Evolutionary conservation across 2,888 invertebrate species (phyloP).

Genomic region (Oxyscelio sp.): DNA sequence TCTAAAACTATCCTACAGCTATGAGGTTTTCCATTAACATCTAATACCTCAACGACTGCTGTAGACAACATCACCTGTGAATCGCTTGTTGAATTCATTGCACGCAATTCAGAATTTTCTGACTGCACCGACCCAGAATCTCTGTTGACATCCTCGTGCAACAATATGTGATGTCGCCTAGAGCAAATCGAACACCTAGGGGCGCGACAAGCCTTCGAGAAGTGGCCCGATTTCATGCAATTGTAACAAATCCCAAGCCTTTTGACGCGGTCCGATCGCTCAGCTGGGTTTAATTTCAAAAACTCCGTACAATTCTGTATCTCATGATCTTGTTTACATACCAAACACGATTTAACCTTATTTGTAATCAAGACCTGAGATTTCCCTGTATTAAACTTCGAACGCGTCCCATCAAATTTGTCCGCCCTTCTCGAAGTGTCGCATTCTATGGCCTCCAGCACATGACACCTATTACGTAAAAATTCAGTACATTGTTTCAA

Average conservation of each 20-base stretch:
- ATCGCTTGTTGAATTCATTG: neutral
- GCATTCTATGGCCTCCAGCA: neutral
- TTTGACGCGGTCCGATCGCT: neutral
- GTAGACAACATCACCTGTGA: slow-evolving; percentile 13
- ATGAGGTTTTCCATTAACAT: neutral
- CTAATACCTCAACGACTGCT: slow-evolving; percentile 3
- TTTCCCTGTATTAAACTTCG: neutral
- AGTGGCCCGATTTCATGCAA: slow-evolving; percentile 9
- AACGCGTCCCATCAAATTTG: neutral
- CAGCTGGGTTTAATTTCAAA: slow-evolving; percentile 7
- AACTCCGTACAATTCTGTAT: slow-evolving; percentile 26
- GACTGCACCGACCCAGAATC: neutral
- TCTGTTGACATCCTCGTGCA: neutral
- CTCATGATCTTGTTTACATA: slow-evolving; percentile 2
- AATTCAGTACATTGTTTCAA: slow-evolving; percentile 12
- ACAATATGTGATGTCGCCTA: neutral
- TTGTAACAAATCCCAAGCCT: slow-evolving; percentile 6
- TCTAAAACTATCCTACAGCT: slow-evolving; percentile 3
- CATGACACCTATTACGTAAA: neutral
- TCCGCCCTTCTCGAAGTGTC: neutral
- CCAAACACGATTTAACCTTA: slow-evolving; percentile 1
- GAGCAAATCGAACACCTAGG: slow-evolving; percentile 10
- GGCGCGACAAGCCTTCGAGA: neutral
- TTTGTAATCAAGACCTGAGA: neutral
- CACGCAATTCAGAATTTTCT: neutral